Conservation (phyloP, 2,113 vertebrate species). For the Peromyscus californicus region DNA sequence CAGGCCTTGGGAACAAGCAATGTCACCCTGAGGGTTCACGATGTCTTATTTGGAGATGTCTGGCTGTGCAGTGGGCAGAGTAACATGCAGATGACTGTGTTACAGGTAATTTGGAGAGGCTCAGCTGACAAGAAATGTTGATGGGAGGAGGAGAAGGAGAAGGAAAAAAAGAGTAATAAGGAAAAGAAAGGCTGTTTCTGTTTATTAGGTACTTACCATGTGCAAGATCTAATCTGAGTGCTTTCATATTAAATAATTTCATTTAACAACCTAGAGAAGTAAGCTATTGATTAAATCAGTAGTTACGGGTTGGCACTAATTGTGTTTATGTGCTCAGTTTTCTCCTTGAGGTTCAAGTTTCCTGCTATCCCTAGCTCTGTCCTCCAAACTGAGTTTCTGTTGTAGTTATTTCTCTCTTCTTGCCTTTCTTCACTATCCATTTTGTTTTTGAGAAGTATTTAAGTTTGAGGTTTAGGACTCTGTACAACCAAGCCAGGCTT, state of each 20-base stretch:
- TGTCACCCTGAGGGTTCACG: slow-evolving; percentile 81
- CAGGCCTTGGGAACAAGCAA: slow-evolving; percentile 58
- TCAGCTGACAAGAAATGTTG: not conserved
- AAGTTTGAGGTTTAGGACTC: slow-evolving; percentile 36
- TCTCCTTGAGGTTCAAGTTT: slow-evolving; percentile 26
- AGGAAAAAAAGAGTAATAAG: not conserved
- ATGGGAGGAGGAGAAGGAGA: not conserved
- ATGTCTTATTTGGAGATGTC: slow-evolving; percentile 94
- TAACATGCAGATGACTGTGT: slow-evolving; percentile 93
- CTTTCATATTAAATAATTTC: slow-evolving; percentile 43
- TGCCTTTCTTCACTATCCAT: not conserved
- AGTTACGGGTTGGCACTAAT: not conserved
- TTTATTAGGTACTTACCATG: not conserved
- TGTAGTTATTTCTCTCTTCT: slow-evolving; percentile 53
- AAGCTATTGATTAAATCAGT: not conserved
- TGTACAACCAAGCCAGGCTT: not conserved
- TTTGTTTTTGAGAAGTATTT: slow-evolving; percentile 50
- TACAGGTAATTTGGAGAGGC: slow-evolving; percentile 87
- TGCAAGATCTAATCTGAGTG: slow-evolving; percentile 12
- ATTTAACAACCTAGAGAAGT: not conserved
- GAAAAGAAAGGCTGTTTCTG: not conserved
- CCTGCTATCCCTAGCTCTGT: not conserved
- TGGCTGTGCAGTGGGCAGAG: slow-evolving; percentile 98
- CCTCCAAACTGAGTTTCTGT: slow-evolving; percentile 39
- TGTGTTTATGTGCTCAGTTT: slow-evolving; percentile 30